Percentiles rank a stretch among this genome's conserved stretches.
Evolutionary conservation across 2,797 vertebrate species (phyloP).

Genomic region (Sebastes miniatus): DNA sequence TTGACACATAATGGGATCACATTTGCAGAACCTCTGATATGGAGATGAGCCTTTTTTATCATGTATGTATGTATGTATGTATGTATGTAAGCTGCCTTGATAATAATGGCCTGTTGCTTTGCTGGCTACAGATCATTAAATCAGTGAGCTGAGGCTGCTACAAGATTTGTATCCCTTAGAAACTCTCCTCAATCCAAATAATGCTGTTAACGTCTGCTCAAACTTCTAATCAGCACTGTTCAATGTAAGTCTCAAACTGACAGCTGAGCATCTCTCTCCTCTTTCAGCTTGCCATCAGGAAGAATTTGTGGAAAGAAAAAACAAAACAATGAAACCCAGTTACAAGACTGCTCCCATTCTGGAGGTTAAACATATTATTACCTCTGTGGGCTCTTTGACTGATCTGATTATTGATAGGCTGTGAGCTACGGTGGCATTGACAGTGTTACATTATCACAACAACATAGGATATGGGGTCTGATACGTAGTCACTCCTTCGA

Average conservation of each 20-base stretch:
- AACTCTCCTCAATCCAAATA: constrained; percentile 2
- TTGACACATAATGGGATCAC: background rate
- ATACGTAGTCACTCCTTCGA: constrained; percentile 42
- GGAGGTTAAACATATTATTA: constrained; percentile 48
- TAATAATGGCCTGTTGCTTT: constrained; percentile 18
- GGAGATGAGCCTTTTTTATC: constrained; percentile 2
- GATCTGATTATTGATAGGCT: constrained; percentile 31
- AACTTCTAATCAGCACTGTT: constrained; percentile 6
- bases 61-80: background rate
- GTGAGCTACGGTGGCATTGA: constrained; percentile 5
- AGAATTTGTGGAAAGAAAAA: constrained; percentile 9
- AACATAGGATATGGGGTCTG: constrained; percentile 15
- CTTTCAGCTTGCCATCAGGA: constrained; percentile 5
- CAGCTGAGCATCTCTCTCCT: constrained; percentile 7
- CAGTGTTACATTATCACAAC: constrained; percentile 28
- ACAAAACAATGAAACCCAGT: constrained; percentile 21
- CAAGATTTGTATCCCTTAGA: constrained; percentile 6
- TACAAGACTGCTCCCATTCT: constrained; percentile 33
- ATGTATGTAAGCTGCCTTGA: background rate
- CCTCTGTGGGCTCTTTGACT: constrained; percentile 52
- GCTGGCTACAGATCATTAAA: constrained; percentile 20
- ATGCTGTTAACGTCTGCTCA: constrained; percentile 6
- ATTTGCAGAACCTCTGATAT: background rate
- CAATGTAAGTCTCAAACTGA: constrained; percentile 14
- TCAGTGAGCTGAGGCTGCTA: background rate